Conservation (phyloP, 1,140 invertebrate genomes). For the Tachypleus tridentatus region DNA sequence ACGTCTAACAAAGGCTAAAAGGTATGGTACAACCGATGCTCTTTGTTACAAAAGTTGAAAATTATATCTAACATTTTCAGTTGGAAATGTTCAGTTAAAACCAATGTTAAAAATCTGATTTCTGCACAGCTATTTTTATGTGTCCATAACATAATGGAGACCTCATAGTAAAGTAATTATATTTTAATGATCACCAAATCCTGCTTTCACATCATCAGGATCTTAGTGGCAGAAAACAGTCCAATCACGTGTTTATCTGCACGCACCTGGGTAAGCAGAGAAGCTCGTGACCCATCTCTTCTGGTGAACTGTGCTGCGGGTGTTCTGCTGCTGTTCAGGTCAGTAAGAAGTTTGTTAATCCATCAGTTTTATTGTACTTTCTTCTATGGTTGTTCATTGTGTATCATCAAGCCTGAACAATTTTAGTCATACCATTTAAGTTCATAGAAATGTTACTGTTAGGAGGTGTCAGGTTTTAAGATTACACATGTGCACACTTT, state of each 20-base stretch:
- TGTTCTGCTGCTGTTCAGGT: constrained; percentile 52
- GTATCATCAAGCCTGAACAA: no score
- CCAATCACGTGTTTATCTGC: constrained; percentile 58
- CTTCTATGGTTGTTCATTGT: no score
- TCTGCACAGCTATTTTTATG: no score
- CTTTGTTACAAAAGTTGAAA: no score
- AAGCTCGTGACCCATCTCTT: constrained; percentile 59
- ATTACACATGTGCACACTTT: constrained; percentile 24
- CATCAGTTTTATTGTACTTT: no score
- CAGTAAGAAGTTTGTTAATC: constrained; percentile 13
- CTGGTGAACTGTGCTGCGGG: constrained; percentile 65
- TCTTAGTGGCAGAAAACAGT: constrained; percentile 44
- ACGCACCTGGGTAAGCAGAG: constrained; percentile 65
- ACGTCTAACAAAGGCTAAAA: constrained; percentile 54
- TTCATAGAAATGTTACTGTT: neutral
- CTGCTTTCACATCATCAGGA: constrained; percentile 25
- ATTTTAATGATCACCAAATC: no score
- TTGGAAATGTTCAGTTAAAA: no score
- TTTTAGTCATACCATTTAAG: neutral
- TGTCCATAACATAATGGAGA: no score
- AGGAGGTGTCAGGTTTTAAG: constrained; percentile 21
- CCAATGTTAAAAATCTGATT: no score
- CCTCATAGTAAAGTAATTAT: no score
- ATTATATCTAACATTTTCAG: no score
- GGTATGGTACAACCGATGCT: constrained; percentile 20